Conservation (phyloP, 2,113 vertebrate species). For the Bujurquina vittata region DNA sequence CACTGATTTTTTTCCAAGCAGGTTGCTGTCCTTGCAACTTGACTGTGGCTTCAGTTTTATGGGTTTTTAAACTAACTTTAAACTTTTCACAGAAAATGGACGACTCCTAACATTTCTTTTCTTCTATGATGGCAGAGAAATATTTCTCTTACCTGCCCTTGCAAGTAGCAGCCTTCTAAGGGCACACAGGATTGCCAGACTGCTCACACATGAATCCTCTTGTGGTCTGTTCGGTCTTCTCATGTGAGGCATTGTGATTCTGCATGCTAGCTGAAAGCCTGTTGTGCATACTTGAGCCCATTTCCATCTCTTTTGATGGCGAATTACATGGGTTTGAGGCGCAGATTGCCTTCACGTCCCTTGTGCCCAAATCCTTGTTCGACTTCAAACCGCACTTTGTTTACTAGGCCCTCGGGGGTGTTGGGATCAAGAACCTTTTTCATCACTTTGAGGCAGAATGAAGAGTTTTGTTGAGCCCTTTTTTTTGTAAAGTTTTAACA, state of each 20-base stretch:
- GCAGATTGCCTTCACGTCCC: not conserved
- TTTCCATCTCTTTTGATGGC: conserved; percentile 22
- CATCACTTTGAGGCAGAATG: not conserved
- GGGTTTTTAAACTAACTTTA: not conserved
- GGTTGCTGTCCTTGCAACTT: not conserved
- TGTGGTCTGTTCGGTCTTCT: not conserved
- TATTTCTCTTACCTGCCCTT: not conserved
- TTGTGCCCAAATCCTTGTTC: not conserved
- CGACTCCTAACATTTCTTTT: not conserved
- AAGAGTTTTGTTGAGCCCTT: not conserved
- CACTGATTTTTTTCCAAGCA: not conserved
- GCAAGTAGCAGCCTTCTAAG: not conserved
- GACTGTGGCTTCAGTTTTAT: not conserved
- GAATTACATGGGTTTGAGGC: not conserved
- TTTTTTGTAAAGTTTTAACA: not conserved
- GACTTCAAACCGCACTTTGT: not conserved
- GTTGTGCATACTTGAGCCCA: not conserved
- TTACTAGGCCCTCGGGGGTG: not conserved
- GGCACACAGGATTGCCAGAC: not conserved
- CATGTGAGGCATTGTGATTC: conserved; percentile 5
- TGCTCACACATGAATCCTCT: not conserved
- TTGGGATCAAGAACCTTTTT: not conserved
- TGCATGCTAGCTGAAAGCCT: not conserved
- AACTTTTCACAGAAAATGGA: not conserved
- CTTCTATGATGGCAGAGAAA: not conserved